Percentiles rank a stretch among this genome's conserved stretches.
Evolutionary conservation across 2,797 vertebrate species (phyloP).

Genomic region (Salarias fasciatus): DNA sequence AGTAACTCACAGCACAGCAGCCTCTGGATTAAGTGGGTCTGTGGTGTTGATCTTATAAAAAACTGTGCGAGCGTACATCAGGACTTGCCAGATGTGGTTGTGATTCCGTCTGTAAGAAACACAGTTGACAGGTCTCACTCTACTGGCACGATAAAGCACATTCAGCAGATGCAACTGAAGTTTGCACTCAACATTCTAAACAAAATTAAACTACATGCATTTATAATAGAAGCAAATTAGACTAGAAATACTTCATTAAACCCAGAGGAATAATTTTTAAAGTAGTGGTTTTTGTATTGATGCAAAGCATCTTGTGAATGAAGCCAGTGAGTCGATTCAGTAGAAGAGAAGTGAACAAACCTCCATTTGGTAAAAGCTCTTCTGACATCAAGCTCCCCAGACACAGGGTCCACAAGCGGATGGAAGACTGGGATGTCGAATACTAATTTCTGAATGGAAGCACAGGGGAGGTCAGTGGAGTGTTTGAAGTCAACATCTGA

Average conservation of each 20-base stretch:
- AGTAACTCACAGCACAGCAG: conserved; percentile 93
- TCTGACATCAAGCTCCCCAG: conserved; percentile 97
- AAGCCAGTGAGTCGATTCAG: not conserved
- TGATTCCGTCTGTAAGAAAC: conserved; percentile 89
- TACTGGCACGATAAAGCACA: too few relatives aligned
- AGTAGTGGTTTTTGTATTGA: too few relatives aligned
- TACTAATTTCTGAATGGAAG: conserved; percentile 88
- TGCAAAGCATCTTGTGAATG: too few relatives aligned
- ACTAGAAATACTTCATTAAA: too few relatives aligned
- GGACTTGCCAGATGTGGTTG: conserved; percentile 98
- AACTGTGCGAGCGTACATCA: conserved; percentile 96
- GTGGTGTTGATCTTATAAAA: conserved; percentile 98
- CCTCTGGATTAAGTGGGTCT: conserved; percentile 94
- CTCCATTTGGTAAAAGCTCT: conserved; percentile 98
- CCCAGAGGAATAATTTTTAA: too few relatives aligned
- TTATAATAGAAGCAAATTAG: too few relatives aligned
- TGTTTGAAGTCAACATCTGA: not conserved
- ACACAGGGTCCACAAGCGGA: conserved; percentile 93
- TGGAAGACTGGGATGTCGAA: conserved; percentile 98
- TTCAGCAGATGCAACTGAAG: too few relatives aligned
- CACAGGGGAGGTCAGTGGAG: not conserved
- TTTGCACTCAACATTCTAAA: too few relatives aligned
- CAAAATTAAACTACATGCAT: too few relatives aligned
- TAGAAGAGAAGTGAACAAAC: conserved; percentile 69
- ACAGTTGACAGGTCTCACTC: too few relatives aligned